Conservation (phyloP, 2,797 vertebrate species). For the Gymnothorax reevesii region DNA sequence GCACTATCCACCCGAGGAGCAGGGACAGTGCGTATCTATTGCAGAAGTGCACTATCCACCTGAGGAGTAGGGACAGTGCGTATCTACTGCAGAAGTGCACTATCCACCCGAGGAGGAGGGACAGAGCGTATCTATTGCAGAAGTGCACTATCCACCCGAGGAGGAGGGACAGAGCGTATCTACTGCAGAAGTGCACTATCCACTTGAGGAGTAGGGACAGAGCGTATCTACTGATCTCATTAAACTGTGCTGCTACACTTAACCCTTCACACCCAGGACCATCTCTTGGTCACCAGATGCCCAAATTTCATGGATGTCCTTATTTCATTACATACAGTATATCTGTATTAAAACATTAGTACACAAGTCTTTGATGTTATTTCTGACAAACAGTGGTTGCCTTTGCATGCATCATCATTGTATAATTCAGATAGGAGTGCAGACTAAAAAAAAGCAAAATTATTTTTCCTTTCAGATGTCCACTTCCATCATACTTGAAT, state of each 20-base stretch:
- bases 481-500: not conserved
- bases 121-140: no score
- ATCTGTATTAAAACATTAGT: not conserved
- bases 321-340: no score
- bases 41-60: no score
- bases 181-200: no score
- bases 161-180: no score
- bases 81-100: no score
- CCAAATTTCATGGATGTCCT: not conserved
- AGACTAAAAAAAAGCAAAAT: constrained; percentile 2
- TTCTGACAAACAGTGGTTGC: not conserved
- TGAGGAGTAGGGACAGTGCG: no score
- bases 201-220: not conserved
- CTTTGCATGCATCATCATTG: not conserved
- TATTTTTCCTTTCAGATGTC: not conserved
- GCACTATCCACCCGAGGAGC: no score
- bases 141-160: no score
- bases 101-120: no score
- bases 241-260: not conserved
- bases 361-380: not conserved
- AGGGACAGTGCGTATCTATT: no score
- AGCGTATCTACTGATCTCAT: not conserved
- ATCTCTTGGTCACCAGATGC: not conserved
- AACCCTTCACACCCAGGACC: not conserved
- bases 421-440: not conserved